Base-by-base conservation (phyloP, 2,113 vertebrate genomes). In the Mellivora capensis region DNA sequence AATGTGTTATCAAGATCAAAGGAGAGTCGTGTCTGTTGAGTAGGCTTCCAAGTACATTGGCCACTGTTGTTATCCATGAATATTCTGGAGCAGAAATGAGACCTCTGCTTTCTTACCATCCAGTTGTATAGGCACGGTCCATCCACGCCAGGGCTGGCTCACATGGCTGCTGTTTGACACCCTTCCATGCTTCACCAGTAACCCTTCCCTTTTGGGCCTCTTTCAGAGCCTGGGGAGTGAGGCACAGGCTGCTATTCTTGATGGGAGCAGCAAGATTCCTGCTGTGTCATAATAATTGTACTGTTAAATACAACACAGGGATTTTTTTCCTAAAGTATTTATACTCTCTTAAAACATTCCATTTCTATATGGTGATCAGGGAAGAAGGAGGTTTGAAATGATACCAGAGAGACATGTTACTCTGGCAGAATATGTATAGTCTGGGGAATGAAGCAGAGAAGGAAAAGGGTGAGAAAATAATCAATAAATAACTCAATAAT, bases 121-220 rank as follows among this genome's bases (percentile, higher is more conserved):
- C 4, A 15, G 47, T 2, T 2, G 8, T 23, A 79, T 0, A 64
- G 42, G 21, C 17, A 7, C 0, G 0, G 25, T 25, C 42, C 18
- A 7, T 59, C 39, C 4, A 57, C 1, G 4, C 34, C 11, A 20
- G 27, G 7, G 4, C 7, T 83, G 7, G 25, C 4, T 85, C 44
- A 2, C 0, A 9, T 52, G 47, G 25, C 13, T 69, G 2, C 25
- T 25, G 7, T 49, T 54, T 76, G 79, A 37, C 59, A 11, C 2
- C 17, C 15, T 1, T 18, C 25, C 25, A 23, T 13, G 8, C 10
- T 18, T 9, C 8, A 14, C 4, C 4, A 4, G 34, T 23, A 25
- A 31, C 27, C 23, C 37, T 80, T 47, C 8, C 21, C 34, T 5
- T 27, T 25, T 2, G 6, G 25, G 15, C 13, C 29, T 61, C 23